Base-by-base conservation (phyloP, 2,888 invertebrate species). In the Augiades crinisus region DNA sequence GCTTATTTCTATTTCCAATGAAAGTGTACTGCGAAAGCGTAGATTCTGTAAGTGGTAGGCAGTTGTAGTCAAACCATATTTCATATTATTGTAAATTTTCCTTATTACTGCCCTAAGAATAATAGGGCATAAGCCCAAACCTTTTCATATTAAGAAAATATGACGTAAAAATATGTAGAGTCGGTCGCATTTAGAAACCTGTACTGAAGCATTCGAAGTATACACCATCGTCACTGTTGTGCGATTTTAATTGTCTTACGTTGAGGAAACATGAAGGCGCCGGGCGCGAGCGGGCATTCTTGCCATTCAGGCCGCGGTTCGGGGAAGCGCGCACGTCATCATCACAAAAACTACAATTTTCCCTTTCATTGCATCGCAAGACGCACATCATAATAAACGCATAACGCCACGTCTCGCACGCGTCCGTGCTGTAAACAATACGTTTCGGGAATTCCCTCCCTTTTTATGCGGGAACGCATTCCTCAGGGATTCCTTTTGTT, bases 401-500 rank as follows among this genome's bases (percentile, higher is more conserved):
- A 80, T 74, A 77, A 66, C 70, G 67, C 73, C 71, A 68, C 68
- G 71, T 68, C 75, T 65, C 74, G 69, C 70, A 69, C 68, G 67
- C 65, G 68, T 54, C 59, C 61, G 67, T 64, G 66, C 72, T 70
- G 88, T 89, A 88, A 88, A 89, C 88, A 88, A 85, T 80, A 72
- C 79, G 76, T 86, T 88, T 88, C 70, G 88, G 88, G 87, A 85
- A 81, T 80, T 80, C 88, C 88, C 87, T 76, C 72, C 62, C 75
- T 85, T 87, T 86, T 84, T 84, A 78, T 80, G 71, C 78, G 72
- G 75, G 75, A 75, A 74, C 79, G 71, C 87, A 88, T 88, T 88
- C 87, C 81, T 84, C 65, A 82, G 88, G 88, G 85, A 89, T 85
- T 80, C 88, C 88, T 88, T 88, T 88, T 89, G 87, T 89, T 88